Base-by-base conservation (phyloP, 2,888 invertebrate species). In the Eupeodes latifasciatus region DNA sequence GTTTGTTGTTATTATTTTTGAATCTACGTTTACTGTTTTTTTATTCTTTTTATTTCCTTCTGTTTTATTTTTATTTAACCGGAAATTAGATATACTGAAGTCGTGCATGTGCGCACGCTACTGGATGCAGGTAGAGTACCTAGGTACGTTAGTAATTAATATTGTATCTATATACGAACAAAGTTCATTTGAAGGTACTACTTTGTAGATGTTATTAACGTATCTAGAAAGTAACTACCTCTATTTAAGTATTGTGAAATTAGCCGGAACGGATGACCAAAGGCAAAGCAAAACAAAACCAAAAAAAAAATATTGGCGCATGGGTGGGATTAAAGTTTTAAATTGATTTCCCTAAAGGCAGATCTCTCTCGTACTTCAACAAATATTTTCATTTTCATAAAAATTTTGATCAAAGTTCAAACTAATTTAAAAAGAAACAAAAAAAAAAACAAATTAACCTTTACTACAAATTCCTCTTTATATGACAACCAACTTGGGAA, bases 31-130 rank as follows among this genome's bases (percentile, higher is more conserved):
- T 74, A 47, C 61, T 34, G 53, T 53, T 16, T 71, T 71, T 76
- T 79, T 51, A 69, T 62, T 19, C 64, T 27, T 57, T 6, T 27
- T 6, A 7, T 5, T 40, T 40, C 40, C 12, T 27, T 61, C 47
- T 34, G 34, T 69, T 64, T 51, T 16, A 69, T 44, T 66, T 78
- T 62, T 47, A 1, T 64, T 40, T 84, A 51, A 80, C 80, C 87
- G 87, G 87, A 87, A 87, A 84, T 87, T 49, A 80, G 72, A 72
- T 79, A 83, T 49, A 14, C 53, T 44, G 16, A 61, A 79, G 36
- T 74, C 69, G 82, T 79, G 82, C 49, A 67, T 66, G 71, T 81
- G 75, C 51, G 66, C 80, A 81, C 57, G 62, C 64, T 76, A 71
- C 71, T 80, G 62, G 57, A 84, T 75, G 80, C 77, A 74, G 64